These are phyloP conservation scores for Hyles euphorbiae DNA, from an alignment of 1,140 invertebrate species.

Conservation along the genomic window DNA sequence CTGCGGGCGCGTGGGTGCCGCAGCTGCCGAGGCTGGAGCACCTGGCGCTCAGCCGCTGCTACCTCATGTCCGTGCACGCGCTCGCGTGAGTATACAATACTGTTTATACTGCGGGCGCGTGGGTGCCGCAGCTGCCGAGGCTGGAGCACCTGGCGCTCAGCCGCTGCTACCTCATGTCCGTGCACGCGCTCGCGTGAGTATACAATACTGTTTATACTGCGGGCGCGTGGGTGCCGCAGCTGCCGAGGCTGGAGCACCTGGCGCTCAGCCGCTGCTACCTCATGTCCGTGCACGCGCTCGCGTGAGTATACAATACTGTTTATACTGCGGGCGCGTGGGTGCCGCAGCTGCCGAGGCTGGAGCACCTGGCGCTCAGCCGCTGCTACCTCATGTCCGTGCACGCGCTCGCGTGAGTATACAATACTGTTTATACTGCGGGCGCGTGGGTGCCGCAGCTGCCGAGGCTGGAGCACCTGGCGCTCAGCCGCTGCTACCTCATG, in stretches of 20 bases:
- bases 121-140: slow-evolving; percentile 80
- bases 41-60: slow-evolving; percentile 88
- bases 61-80: slow-evolving; percentile 75
- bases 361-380: slow-evolving; percentile 87
- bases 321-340: slow-evolving; percentile 86
- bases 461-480: slow-evolving; percentile 84
- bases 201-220: slow-evolving; percentile 72
- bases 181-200: no score
- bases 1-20: slow-evolving; percentile 83
- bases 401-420: no score
- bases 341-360: slow-evolving; percentile 79
- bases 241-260: slow-evolving; percentile 86
- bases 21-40: slow-evolving; percentile 84
- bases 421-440: slow-evolving; percentile 77
- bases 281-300: slow-evolving; percentile 54
- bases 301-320: no score
- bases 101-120: slow-evolving; percentile 81
- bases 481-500: slow-evolving; percentile 90
- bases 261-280: slow-evolving; percentile 88
- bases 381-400: slow-evolving; percentile 82
- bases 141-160: slow-evolving; percentile 87
- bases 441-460: slow-evolving; percentile 81
- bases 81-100: no score
- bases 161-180: slow-evolving; percentile 85
- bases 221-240: slow-evolving; percentile 81